phyloP scores from a whole-genome alignment of 2,113 vertebrate genomes.

The Tupaia tana region DNA sequence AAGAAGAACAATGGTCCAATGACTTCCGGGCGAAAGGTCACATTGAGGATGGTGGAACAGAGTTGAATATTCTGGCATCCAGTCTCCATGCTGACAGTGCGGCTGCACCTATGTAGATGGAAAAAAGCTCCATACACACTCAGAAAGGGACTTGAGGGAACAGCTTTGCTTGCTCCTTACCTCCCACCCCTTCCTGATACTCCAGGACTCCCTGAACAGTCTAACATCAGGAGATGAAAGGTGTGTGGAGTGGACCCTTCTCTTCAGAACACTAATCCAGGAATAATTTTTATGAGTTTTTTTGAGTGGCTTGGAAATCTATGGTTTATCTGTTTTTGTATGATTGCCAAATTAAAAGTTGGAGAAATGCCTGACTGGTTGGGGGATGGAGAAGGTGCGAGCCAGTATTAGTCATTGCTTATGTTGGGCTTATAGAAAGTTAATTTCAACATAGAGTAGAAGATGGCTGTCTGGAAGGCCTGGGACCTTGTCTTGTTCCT shows the following conservation, averaged over 20 bases:
- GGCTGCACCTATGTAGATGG: slow-evolving; percentile 84
- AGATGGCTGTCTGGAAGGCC: not conserved
- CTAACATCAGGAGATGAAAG: not conserved
- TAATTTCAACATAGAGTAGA: not conserved
- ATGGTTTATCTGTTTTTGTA: not conserved
- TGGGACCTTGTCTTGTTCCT: not conserved
- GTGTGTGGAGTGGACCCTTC: not conserved
- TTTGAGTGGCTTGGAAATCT: not conserved
- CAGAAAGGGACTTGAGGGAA: not conserved
- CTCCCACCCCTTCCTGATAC: not conserved
- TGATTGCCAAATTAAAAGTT: not conserved
- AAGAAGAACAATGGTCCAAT: slow-evolving; percentile 91
- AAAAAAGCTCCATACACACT: accelerated
- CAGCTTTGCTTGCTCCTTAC: not conserved
- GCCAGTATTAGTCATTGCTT: not conserved
- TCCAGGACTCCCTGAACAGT: not conserved
- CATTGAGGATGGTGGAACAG: slow-evolving; percentile 89
- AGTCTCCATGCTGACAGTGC: slow-evolving; percentile 90
- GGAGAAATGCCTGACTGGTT: not conserved
- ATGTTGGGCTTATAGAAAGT: not conserved
- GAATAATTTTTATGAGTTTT: not conserved
- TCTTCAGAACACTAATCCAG: not conserved
- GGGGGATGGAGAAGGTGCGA: not conserved
- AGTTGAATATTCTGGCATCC: slow-evolving; percentile 93
- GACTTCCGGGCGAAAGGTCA: slow-evolving; percentile 86